These are phyloP conservation scores for Epinephelus cyanopodus DNA, from an alignment of 2,113 vertebrate species.

Conservation along the genomic window DNA sequence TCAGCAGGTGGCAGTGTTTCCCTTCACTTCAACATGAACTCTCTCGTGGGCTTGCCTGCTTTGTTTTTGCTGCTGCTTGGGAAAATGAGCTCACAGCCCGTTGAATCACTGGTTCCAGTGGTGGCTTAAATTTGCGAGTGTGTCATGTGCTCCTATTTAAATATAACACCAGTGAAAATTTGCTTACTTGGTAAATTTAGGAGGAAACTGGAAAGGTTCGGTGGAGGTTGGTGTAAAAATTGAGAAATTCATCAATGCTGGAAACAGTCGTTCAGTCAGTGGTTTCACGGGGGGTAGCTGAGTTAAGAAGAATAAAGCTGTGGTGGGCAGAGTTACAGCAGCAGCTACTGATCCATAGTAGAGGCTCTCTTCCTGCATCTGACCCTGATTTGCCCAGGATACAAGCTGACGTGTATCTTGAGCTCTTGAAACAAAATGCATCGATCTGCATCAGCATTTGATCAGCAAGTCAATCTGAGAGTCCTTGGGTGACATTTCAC, in stretches of 20 bases:
- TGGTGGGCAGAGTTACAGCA: not conserved
- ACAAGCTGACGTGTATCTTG: slow-evolving; percentile 1
- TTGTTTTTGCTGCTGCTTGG: slow-evolving; percentile 11
- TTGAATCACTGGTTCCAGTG: slow-evolving; percentile 15
- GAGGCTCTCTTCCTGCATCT: not conserved
- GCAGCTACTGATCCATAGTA: not conserved
- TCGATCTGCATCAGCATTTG: slow-evolving; percentile 8
- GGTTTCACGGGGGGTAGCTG: not conserved
- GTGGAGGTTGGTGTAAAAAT: not conserved
- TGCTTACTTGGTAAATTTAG: not conserved
- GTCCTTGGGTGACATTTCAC: not conserved
- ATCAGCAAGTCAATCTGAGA: slow-evolving; percentile 5
- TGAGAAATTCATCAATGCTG: slow-evolving; percentile 1
- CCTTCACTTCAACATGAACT: slow-evolving; percentile 39
- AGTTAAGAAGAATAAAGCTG: slow-evolving; percentile 24
- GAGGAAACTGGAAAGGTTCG: not conserved
- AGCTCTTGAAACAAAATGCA: not conserved
- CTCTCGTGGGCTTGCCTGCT: not conserved
- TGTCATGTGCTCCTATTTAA: not conserved
- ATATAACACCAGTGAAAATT: not conserved
- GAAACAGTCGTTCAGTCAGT: not conserved
- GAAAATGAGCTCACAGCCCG: slow-evolving; percentile 15
- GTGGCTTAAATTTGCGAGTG: slow-evolving; percentile 19
- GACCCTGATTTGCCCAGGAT: slow-evolving; percentile 1
- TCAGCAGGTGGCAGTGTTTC: slow-evolving; percentile 77